Evolutionary conservation across 2,797 vertebrate genomes (phyloP), one percentile per base, ranked within the genome.

Genomic region (Cyprinodon diabolis): DNA sequence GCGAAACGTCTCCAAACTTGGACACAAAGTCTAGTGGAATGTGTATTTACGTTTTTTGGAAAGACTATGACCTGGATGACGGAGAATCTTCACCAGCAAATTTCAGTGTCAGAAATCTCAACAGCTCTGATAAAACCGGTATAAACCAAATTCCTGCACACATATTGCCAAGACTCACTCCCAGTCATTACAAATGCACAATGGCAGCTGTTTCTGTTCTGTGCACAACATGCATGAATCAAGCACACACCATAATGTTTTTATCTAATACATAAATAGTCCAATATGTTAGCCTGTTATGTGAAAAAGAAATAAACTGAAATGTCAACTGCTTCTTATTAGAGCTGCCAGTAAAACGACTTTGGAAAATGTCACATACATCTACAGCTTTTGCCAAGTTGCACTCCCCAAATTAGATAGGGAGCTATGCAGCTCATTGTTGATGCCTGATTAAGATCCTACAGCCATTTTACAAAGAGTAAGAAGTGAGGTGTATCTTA

Each of bases 281-380:
- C 19, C 35, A 58, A 56, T 81, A 69, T 62, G 52, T 84, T 85
- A 84, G 79, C 84, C 71, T 70, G n/a, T 74, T 65, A 71, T 62
- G 74, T 58, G 86, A 88, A 80, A 87, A 83, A 69, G 35, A 82
- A 87, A 89, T 83, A 86, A 91, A 91, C 84, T 88, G 79, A 79
- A 86, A 84, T 86, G 83, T 89, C 88, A 90, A 84, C 82, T 81
- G 73, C 47, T 83, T 77, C 68, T 77, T 81, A 82, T 82, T 77
- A 86, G 86, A 78, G 68, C 76, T 84, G 78, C 66, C 69, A 80
- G 69, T 71, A 58, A 84, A 76, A 66, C 75, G 81, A 73, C 79
- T 78, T 11, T 71, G 72, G 62, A 75, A 81, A 5, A 45, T 66
- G 66, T 67, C 57, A 56, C 71, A 55, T 52, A 78, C 76, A 84